A percentile compares a stretch with the other conserved stretches of the same genome.
Evolutionary conservation across 2,888 invertebrate genomes (phyloP).

Genomic region (Tenthredo amoena): DNA sequence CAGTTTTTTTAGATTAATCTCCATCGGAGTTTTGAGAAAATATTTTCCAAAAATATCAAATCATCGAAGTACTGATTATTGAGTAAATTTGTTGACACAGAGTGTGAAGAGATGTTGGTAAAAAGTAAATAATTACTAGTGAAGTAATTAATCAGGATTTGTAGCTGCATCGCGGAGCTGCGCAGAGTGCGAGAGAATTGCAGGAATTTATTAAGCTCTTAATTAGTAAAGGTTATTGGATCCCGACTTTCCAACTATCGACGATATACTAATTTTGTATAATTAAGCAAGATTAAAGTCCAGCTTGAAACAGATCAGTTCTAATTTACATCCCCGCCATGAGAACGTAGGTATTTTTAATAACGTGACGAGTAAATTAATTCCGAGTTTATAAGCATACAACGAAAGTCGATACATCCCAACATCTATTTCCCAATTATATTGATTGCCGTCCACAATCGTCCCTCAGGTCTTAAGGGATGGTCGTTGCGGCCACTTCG

Average conservation of each 20-base stretch:
- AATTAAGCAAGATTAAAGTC: conserved; percentile 51
- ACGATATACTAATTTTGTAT: conserved; percentile 48
- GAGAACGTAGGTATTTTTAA: neutral
- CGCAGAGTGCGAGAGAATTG: neutral
- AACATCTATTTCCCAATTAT: neutral
- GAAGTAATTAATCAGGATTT: conserved; percentile 54
- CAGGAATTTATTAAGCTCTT: conserved; percentile 59
- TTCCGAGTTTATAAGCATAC: neutral
- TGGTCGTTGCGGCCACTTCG: conserved; percentile 24
- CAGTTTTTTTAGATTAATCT: neutral
- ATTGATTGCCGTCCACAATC: neutral
- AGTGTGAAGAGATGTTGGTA: neutral
- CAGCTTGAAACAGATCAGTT: neutral
- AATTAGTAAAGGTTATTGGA: conserved; percentile 61
- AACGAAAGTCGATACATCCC: neutral
- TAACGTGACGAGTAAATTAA: neutral
- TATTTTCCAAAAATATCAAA: neutral
- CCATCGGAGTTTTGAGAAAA: neutral
- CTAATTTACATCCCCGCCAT: conserved; percentile 2
- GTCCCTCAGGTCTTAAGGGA: neutral
- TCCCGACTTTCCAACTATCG: conserved; percentile 58
- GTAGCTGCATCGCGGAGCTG: neutral
- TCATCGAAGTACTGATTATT: neutral
- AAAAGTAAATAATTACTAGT: neutral
- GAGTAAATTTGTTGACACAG: neutral